Conservation (phyloP, 2,888 invertebrate species). For the Phrixothrix hirtus region DNA sequence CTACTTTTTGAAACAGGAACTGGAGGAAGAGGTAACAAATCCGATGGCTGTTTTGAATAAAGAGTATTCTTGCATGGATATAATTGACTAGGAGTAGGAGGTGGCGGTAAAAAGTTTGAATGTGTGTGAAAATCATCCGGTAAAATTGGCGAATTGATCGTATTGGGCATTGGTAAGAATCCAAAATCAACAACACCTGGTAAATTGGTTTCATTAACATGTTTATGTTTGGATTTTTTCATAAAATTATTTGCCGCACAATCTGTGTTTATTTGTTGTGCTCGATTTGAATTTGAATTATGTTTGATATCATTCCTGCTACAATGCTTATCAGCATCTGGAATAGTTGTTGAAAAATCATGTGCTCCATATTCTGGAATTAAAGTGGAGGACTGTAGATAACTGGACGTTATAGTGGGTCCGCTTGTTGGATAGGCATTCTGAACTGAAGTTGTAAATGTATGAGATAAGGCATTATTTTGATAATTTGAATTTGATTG, state of each 20-base stretch:
- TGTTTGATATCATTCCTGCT: constrained; percentile 16
- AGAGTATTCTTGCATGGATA: constrained; percentile 54
- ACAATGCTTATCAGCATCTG: constrained; percentile 20
- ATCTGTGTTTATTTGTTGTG: constrained; percentile 15
- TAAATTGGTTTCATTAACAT: constrained; percentile 38
- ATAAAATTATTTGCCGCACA: constrained; percentile 25
- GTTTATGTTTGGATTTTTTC: constrained; percentile 47
- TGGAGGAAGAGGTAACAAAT: constrained; percentile 46
- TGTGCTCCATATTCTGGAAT: constrained; percentile 43
- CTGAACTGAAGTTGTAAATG: constrained; percentile 37
- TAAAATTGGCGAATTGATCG: constrained; percentile 53
- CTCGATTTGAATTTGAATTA: constrained; percentile 2
- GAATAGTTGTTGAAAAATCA: constrained; percentile 32
- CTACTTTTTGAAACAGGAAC: constrained; percentile 35
- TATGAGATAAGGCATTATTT: constrained; percentile 42
- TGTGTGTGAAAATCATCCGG: constrained; percentile 55
- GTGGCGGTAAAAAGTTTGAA: constrained; percentile 49
- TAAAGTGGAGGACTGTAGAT: constrained; percentile 45
- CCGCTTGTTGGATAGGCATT: constrained; percentile 33
- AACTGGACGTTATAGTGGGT: constrained; percentile 44
- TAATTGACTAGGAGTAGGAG: constrained; percentile 45
- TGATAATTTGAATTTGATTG: constrained; percentile 50
- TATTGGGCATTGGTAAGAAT: constrained; percentile 51
- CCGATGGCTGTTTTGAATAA: constrained; percentile 47
- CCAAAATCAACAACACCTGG: constrained; percentile 51